Base-by-base conservation (phyloP, 2,888 invertebrate genomes). In the Apoda limacodes region DNA sequence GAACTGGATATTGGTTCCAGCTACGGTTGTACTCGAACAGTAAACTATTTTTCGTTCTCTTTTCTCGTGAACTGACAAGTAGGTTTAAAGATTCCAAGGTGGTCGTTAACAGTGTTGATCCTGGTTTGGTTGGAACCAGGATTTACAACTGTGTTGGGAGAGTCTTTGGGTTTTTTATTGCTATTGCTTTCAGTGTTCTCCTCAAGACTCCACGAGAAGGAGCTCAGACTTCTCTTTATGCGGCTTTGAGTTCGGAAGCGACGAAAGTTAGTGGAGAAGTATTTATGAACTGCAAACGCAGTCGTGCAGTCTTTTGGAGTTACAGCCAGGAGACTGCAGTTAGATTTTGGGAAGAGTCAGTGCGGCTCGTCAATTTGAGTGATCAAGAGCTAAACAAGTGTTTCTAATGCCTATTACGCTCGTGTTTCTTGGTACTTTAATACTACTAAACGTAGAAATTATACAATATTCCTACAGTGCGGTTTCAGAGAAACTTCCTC, bases 91-190 rank as follows among this genome's bases (percentile, higher is more conserved):
- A 85, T 6, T 68, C 85, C 2, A 85, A 85, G 27, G 86, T 93
- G 0, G 88, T 89, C 0, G 88, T 87, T 0, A 93, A 93, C 55
- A 88, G 87, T 42, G 82, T 93, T 11, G 93, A 95, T 67, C 95
- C 94, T 0, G 94, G 95, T 4, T 84, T 90, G 57, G 90, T 93
- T 19, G 89, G 90, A 42, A 89, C 90, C 0, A 88, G 86, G 13
- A 92, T 93, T 28, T 92, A 90, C 83, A 81, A 50, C 4, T 55
- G 43, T n/a, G 21, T 43, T 0, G 60, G 63, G 83, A 44, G 78
- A 82, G 17, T 82, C 56, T 80, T 83, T 32, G 70, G 60, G 1
- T 37, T 38, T n/a, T 84, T 90, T 0, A 44, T 89, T 43, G 76
- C 78, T 28, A 64, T 86, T 13, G 64, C 91, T 14, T 78, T 85